These are phyloP conservation scores for Lasioglossum villosulum DNA, from an alignment of 2,888 invertebrate genomes.

Conservation along the genomic window DNA sequence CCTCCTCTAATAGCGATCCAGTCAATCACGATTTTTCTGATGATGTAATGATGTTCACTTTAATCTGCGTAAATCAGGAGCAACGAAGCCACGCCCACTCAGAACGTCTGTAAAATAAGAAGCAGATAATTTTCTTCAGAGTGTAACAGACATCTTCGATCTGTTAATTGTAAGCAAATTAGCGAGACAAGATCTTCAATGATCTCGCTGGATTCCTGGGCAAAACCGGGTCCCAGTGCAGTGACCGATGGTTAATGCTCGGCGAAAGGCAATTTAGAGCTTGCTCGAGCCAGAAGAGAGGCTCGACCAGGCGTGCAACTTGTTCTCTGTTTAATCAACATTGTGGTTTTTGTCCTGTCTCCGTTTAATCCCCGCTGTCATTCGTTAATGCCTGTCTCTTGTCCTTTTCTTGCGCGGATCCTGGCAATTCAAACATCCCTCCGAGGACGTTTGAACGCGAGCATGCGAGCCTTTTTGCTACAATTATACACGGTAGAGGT, in stretches of 20 bases:
- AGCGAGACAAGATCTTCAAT: slow-evolving; percentile 20
- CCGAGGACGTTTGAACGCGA: slow-evolving; percentile 1
- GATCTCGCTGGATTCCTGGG: background rate
- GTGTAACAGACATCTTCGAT: slow-evolving; percentile 37
- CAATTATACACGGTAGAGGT: background rate
- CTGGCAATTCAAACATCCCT: slow-evolving; percentile 5
- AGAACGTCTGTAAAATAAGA: background rate
- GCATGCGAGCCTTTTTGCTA: slow-evolving; percentile 1
- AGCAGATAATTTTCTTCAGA: background rate
- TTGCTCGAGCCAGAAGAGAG: background rate
- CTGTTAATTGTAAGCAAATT: slow-evolving; percentile 74
- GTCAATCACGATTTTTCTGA: too few relatives aligned
- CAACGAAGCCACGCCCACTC: background rate
- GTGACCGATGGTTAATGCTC: slow-evolving; percentile 13
- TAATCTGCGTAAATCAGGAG: background rate
- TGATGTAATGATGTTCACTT: too few relatives aligned
- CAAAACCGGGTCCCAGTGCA: slow-evolving; percentile 1
- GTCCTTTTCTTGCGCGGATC: background rate
- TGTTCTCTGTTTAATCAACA: slow-evolving; percentile 29
- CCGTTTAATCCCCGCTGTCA: background rate
- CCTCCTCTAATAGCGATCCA: background rate
- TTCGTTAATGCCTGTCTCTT: slow-evolving; percentile 1
- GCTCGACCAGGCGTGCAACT: background rate
- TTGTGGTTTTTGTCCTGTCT: background rate
- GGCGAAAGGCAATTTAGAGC: background rate